Evolutionary conservation across 2,888 invertebrate species (phyloP), one percentile per base, ranked within the genome.

Genomic region (Limnephilus rhombicus): DNA sequence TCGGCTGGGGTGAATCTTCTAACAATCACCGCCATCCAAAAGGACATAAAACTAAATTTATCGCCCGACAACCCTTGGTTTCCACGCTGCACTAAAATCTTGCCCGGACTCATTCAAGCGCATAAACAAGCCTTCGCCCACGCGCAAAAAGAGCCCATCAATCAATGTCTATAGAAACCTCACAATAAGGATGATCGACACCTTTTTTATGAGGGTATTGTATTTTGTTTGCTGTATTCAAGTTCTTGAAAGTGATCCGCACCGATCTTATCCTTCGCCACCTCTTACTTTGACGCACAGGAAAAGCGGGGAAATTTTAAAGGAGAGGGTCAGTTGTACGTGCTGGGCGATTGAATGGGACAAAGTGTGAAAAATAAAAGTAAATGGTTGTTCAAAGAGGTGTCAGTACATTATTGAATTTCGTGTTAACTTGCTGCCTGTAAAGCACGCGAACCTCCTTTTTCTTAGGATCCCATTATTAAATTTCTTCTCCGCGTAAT

Each of bases 21-120:
- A 90, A 90, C 92, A 92, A 92, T 92, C 92, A 92, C 92, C 90
- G 87, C 90, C 90, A 90, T 87, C 86, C 83, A 90, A 92, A 87
- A 90, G 90, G 86, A 92, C 87, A 92, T 92, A 92, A 92, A 91
- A 92, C 87, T 90, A 92, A 92, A 92, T 92, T 92, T 92, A 92
- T 92, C 85, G 92, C 90, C 87, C 68, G 68, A 90, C 90, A 90
- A 85, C 92, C 92, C 92, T 90, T 80, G 90, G 86, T 92, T 90
- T 92, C 90, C 53, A 91, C 86, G 80, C 68, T 91, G 91, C 91
- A 91, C 91, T 91, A 91, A 91, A 86, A 81, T 89, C 45, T 81
- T n/a, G 45, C 41, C 15, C 86, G n/a, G 41, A 41, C 83, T 24
- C 31, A 3, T 37, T 37, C 83, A 83, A 34, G 68, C 9, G 24